Evolutionary conservation across 2,113 vertebrate species (phyloP), one percentile per base, ranked within the genome.

Genomic region (Columba livia): DNA sequence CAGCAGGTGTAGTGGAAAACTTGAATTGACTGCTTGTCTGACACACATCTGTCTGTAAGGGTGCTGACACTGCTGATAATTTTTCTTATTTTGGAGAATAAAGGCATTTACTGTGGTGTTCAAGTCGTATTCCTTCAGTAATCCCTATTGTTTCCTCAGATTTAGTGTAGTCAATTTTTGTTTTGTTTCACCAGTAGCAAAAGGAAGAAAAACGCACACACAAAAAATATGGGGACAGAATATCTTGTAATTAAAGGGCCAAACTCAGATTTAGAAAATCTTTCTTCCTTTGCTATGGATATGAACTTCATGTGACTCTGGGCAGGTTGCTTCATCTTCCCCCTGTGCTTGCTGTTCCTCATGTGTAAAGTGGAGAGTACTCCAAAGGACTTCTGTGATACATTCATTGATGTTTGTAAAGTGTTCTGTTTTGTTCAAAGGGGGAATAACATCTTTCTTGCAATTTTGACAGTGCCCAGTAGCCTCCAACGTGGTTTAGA

Each of bases 301-400:
- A 5, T 44, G 58, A 8, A 40, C 14, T 77, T 74, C 2, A 25
- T 23, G 13, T 61, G n/a, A 53, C 51, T 34, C 5, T 69, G 38
- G 28, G 6, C 25, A 38, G 65, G 32, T 29, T 85, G 17, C 32
- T 38, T 64, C 11, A 32, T 56, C 36, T 61, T 77, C 3, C 10
- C 9, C 5, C 11, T 32, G 13, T 44, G 18, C 26, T 77, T 0
- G 0, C 40, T 53, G 18, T 84, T 90, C 21, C 19, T 85, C 32
- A 0, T 40, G 5, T 1, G 0, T 78, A 14, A 58, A 84, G 47
- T 26, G 64, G 19, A 18, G 34, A 73, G 4, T 84, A 42, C 24
- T 66, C 38, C 38, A 28, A 31, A 80, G 31, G 16, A 50, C n/a
- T 84, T 44, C 47, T 86, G 72, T 66, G 24, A 2, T 44, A 11